Percentiles rank a stretch among this genome's conserved stretches.
These are phyloP conservation scores for Drosophila barbarae DNA, from an alignment of 2,888 invertebrate species.

Conservation along the genomic window DNA sequence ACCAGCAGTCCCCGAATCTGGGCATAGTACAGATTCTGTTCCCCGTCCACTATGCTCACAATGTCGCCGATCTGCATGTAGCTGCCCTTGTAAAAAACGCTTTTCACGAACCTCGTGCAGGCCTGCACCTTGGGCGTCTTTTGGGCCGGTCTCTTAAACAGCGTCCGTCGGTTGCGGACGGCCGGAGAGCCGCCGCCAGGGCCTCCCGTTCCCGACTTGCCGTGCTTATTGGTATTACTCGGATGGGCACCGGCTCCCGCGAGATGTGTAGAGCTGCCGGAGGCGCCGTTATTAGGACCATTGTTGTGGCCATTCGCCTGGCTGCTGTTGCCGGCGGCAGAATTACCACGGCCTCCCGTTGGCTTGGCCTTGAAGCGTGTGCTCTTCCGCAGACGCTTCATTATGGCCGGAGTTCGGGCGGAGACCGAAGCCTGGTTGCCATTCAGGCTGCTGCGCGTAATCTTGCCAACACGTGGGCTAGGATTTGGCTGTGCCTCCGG, in stretches of 20 bases:
- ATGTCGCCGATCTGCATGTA: conserved; percentile 95
- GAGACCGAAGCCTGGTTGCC: conserved; percentile 25
- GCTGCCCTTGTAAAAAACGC: conserved; percentile 87
- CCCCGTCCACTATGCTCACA: conserved; percentile 89
- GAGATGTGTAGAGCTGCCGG: conserved; percentile 17
- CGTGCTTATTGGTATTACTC: conserved; percentile 21
- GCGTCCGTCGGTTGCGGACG: conserved; percentile 85
- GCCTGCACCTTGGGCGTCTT: conserved; percentile 91
- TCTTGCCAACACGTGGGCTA: conserved; percentile 39
- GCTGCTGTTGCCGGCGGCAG: background rate
- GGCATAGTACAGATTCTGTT: conserved; percentile 90
- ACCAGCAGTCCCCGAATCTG: conserved; percentile 93
- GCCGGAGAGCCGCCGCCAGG: conserved; percentile 12
- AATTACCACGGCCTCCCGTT: conserved; percentile 25
- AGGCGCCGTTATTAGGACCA: conserved; percentile 17
- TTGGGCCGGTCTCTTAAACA: conserved; percentile 89
- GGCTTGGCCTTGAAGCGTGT: conserved; percentile 64
- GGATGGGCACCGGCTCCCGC: conserved; percentile 18
- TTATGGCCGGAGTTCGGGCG: conserved; percentile 51
- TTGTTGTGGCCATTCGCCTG: conserved; percentile 40
- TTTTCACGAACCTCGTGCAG: conserved; percentile 89
- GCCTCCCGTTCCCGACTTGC: conserved; percentile 38
- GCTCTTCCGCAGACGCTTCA: conserved; percentile 61
- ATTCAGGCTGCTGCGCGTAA: conserved; percentile 57
- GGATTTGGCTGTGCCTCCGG: conserved; percentile 22